A percentile compares a stretch with the other conserved stretches of the same genome.
phyloP scores from a whole-genome alignment of 2,888 invertebrate genomes.

The Drosophila basisetae region DNA sequence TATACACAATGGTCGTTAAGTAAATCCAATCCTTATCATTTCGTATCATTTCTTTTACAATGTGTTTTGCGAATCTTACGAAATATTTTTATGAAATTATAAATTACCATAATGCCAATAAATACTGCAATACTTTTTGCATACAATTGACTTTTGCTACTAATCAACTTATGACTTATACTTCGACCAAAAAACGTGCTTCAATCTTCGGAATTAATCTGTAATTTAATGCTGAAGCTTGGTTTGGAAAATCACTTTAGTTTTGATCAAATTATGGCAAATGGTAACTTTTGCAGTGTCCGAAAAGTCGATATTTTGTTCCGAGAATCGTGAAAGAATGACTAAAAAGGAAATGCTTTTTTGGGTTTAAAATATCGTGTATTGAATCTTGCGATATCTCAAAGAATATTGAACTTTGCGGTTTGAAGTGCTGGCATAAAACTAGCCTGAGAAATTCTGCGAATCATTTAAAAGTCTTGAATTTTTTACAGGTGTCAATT shows the following conservation, averaged over 20 bases:
- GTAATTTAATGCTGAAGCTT: background rate
- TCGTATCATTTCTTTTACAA: conserved; percentile 32
- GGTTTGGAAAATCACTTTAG: background rate
- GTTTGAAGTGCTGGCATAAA: background rate
- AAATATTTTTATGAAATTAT: conserved; percentile 45
- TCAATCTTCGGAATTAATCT: background rate
- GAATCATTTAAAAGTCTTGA: conserved; percentile 2
- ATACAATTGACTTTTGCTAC: conserved; percentile 16
- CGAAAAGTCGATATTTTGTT: background rate
- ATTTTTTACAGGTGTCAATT: conserved; percentile 26
- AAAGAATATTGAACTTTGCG: background rate
- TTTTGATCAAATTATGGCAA: background rate
- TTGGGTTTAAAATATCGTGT: too few species aligned
- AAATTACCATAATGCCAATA: conserved; percentile 61
- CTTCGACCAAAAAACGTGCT: background rate
- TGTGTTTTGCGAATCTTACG: conserved; percentile 44
- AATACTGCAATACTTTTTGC: conserved; percentile 59
- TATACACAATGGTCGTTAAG: conserved; percentile 35
- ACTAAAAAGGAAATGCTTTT: too few species aligned
- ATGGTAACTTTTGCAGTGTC: background rate
- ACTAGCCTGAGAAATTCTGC: background rate
- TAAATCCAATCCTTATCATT: conserved; percentile 28
- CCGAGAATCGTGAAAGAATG: too few species aligned
- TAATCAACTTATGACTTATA: background rate
- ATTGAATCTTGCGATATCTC: background rate